phyloP scores from a whole-genome alignment of 2,797 vertebrate genomes.

The Pipistrellus pipistrellus region DNA sequence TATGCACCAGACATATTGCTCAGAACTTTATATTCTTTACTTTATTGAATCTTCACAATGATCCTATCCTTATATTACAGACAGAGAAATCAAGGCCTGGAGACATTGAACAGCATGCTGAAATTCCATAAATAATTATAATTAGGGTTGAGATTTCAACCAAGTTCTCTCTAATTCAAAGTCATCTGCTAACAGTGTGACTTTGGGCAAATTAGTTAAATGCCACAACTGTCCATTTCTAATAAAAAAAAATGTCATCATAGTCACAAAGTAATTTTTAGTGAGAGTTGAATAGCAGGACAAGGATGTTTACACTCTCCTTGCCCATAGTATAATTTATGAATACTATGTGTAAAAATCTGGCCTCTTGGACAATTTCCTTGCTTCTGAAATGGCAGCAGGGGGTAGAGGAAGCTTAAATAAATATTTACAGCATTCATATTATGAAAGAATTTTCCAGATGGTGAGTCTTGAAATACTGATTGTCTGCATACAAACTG shows the following conservation, averaged over 20 bases:
- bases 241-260: conserved; percentile 25
- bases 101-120: background rate
- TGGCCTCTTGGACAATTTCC: conserved; percentile 59
- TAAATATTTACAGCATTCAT: conserved; percentile 73
- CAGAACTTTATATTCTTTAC: background rate
- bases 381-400: conserved; percentile 66
- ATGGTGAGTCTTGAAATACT: conserved; percentile 40
- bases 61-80: too few relatives aligned
- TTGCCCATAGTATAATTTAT: background rate
- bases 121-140: background rate
- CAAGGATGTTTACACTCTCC: conserved; percentile 4
- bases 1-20: background rate
- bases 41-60: background rate
- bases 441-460: conserved; percentile 59
- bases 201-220: conserved; percentile 28
- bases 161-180: conserved; percentile 21
- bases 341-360: conserved; percentile 42
- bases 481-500: conserved; percentile 31
- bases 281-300: conserved; percentile 2
- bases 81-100: conserved; percentile 4
- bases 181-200: background rate
- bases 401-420: conserved; percentile 47
- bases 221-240: conserved; percentile 35
- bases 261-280: conserved; percentile 49
- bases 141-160: background rate